Evolutionary conservation across 2,113 vertebrate species (phyloP), one percentile per base, ranked within the genome.

Genomic region (Neogobius melanostomus): DNA sequence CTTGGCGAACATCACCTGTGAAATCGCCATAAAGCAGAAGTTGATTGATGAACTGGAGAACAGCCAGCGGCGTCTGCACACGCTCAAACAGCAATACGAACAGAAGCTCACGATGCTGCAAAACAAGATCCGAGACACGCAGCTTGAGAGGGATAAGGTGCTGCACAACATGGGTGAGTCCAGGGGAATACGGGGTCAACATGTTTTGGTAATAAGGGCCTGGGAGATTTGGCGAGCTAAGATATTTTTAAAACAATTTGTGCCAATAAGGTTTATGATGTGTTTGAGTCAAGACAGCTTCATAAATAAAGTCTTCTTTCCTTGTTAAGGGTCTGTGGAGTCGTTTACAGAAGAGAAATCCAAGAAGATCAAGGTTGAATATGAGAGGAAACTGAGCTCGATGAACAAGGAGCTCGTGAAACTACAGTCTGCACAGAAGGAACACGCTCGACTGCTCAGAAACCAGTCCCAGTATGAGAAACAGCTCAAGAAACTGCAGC

Each of bases 21-120:
- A 99, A 94, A 99, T 99, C 85, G 98, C 97, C 74, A 99, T 99
- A 86, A 99, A 99, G 89, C 98, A 99, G 87, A 98, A 99, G 81
- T 92, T 99, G 76, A 99, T 99, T 52, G 98, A 99, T 73, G 98
- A 99, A 80, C 91, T 99, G 54, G 98, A 99, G 87, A 99, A 99
- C 88, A 99, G 98, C 90, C 98, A 99, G 89, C 90, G 95, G 66
- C 94, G 98, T 15, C 87, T 99, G 56, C 96, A 99, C 83, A 98
- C 97, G 0, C 93, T 99, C 64, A 99, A 98, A 68, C 96, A 91
- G 85, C 97, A 99, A 17, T 99, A 99, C 72, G 98, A 99, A 63
- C 96, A 99, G 86, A 99, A 99, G 79, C 90, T 99, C 36, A 95
- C 93, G 94, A 96, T 95, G 94, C 86, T 99, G 7, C 97, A 99